Base-by-base conservation (phyloP, 2,797 vertebrate species). In the Cyprinodon diabolis region DNA sequence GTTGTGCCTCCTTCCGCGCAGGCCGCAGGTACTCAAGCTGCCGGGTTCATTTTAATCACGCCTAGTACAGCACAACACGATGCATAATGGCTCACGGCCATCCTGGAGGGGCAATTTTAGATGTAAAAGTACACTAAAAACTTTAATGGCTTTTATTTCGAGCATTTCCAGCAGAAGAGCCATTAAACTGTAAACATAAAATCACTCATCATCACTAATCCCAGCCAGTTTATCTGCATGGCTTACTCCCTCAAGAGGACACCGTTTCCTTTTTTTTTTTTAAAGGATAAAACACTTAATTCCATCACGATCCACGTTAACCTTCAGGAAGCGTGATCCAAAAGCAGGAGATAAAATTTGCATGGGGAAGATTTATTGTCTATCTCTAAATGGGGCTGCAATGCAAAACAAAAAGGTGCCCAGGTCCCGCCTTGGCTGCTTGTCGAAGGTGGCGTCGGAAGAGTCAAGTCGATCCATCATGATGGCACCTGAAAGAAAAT, bases 361-460 rank as follows among this genome's bases (percentile, higher is more conserved):
- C 93, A 93, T 90, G 86, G 58, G 77, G 91, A 94, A 95, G 94
- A 95, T 95, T 94, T 95, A 95, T 95, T 91, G 92, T 94, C 93
- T 86, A 87, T 90, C 91, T 82, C 87, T 72, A 92, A 94, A 92
- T 88, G 87, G 62, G 88, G 86, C 87, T 79, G 87, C 90, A 88
- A 91, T 92, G 91, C 90, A 92, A 93, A 94, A 94, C 88, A 91
- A 93, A 92, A 21, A 52, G 17, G 66, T 91, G 91, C 89, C 84
- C 84, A 72, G 88, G 88, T 88, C 86, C 77, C 75, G 82, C 80
- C 85, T 85, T 85, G 84, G 84, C 84, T 84, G 89, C 93, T 92
- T 93, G 93, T 95, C 94, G 93, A 94, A 93, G 87, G 93, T 92
- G 87, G 90, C 91, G 94, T 94, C 91, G 89, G 92, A 93, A 91